These are phyloP conservation scores for Cheumatopsyche charites DNA, from an alignment of 1,140 invertebrate genomes.

Conservation along the genomic window DNA sequence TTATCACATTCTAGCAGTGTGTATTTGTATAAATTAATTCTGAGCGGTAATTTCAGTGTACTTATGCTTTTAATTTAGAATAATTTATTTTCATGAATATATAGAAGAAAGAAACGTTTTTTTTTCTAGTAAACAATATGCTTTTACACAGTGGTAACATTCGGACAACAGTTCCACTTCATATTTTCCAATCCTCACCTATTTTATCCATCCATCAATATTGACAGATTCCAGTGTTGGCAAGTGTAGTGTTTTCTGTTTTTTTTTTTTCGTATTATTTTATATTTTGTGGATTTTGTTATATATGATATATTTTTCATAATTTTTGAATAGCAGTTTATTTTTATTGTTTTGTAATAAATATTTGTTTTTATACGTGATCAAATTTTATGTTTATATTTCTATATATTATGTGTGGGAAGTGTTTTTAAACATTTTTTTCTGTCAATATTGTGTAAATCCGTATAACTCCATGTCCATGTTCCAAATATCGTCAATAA, in stretches of 20 bases:
- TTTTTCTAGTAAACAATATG: too few species aligned
- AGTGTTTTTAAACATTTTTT: conserved; percentile 8
- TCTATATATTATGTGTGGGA: conserved; percentile 29
- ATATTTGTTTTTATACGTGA: conserved; percentile 36
- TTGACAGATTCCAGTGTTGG: conserved; percentile 49
- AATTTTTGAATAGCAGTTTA: conserved; percentile 31
- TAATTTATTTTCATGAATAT: conserved; percentile 1
- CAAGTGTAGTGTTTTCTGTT: conserved; percentile 41
- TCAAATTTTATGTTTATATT: conserved; percentile 19
- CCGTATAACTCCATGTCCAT: conserved; percentile 44
- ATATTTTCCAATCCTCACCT: conserved; percentile 1
- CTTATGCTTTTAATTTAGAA: not conserved
- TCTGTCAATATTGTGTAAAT: conserved; percentile 48
- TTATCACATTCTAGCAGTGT: not conserved
- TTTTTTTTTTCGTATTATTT: conserved; percentile 39
- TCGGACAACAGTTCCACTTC: not conserved
- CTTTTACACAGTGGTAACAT: not conserved
- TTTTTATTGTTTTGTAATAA: conserved; percentile 27
- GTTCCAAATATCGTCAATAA: conserved; percentile 45
- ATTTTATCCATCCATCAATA: conserved; percentile 43
- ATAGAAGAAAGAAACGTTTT: not conserved
- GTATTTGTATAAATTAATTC: not conserved
- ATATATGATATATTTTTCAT: conserved; percentile 21
- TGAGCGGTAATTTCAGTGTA: not conserved
- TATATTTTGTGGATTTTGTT: conserved; percentile 30